Evolutionary conservation across 2,797 vertebrate genomes (phyloP).

Genomic region (Muraenolepis orangiensis): DNA sequence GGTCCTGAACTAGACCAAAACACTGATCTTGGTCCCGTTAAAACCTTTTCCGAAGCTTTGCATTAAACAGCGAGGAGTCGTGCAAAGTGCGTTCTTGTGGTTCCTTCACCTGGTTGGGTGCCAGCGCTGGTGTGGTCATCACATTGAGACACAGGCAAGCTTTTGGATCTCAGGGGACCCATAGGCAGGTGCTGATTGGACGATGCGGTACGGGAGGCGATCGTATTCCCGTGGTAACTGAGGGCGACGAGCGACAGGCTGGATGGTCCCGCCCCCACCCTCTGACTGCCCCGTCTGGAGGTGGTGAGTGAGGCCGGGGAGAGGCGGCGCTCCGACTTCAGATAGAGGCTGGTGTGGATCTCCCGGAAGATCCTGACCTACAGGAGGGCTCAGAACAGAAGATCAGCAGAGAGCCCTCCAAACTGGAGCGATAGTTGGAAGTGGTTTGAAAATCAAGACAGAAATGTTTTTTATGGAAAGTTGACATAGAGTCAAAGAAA

Average conservation of each 20-base stretch:
- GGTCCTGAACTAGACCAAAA: too few relatives aligned
- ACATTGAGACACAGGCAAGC: conserved; percentile 11
- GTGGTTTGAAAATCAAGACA: not conserved
- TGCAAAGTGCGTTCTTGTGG: not conserved
- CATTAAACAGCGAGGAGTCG: not conserved
- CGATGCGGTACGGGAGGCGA: conserved; percentile 10
- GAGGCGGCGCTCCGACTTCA: conserved; percentile 60
- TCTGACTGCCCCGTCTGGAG: conserved; percentile 37
- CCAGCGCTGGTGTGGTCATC: conserved; percentile 16
- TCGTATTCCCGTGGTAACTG: conserved; percentile 19
- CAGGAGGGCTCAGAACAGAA: not conserved
- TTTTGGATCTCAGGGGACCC: conserved; percentile 25
- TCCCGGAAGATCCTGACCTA: conserved; percentile 84
- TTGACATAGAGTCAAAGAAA: not conserved
- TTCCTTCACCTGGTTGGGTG: conserved; percentile 31
- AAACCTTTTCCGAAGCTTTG: too few relatives aligned
- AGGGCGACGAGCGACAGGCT: conserved; percentile 18
- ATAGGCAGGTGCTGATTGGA: conserved; percentile 26
- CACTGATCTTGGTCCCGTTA: too few relatives aligned
- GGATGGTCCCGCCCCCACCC: conserved; percentile 29
- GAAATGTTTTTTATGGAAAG: not conserved
- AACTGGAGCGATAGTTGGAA: not conserved
- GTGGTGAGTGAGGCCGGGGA: conserved; percentile 42
- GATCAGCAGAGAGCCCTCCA: not conserved
- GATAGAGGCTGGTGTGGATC: conserved; percentile 78